A percentile compares a stretch with the other conserved stretches of the same genome.
Evolutionary conservation across 2,888 invertebrate genomes (phyloP).

Genomic region (Sepiola atlantica): DNA sequence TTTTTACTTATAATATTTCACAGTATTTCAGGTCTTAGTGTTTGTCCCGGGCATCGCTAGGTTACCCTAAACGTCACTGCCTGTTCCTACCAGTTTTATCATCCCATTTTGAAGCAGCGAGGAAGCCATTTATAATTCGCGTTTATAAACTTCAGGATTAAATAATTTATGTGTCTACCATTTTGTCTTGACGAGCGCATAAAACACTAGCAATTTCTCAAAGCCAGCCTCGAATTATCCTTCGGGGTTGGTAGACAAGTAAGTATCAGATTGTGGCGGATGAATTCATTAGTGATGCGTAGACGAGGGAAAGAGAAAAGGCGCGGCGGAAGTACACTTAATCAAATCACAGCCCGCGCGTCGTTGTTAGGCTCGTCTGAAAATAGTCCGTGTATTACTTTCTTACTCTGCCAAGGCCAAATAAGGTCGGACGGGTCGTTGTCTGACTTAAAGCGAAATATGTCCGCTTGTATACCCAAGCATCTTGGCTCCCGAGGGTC

Average conservation of each 20-base stretch:
- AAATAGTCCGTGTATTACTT: neutral
- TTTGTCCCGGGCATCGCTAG: no score
- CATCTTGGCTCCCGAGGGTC: neutral
- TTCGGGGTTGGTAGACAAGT: neutral
- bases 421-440: neutral
- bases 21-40: no score
- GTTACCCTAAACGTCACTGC: no score
- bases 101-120: neutral
- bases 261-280: neutral
- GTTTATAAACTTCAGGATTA: neutral
- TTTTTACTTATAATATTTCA: no score
- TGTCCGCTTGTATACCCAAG: neutral
- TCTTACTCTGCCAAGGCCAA: neutral
- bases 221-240: neutral
- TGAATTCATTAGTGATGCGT: neutral
- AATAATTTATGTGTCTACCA: neutral
- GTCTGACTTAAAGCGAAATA: neutral
- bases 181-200: neutral
- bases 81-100: no score
- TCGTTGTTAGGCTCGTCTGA: neutral
- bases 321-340: neutral
- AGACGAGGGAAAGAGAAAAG: neutral
- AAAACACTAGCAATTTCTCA: neutral
- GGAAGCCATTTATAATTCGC: neutral
- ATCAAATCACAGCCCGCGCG: neutral